A percentile compares a stretch with the other conserved stretches of the same genome.
Evolutionary conservation across 1,140 invertebrate genomes (phyloP).

Genomic region (Drosophila kanapiae): DNA sequence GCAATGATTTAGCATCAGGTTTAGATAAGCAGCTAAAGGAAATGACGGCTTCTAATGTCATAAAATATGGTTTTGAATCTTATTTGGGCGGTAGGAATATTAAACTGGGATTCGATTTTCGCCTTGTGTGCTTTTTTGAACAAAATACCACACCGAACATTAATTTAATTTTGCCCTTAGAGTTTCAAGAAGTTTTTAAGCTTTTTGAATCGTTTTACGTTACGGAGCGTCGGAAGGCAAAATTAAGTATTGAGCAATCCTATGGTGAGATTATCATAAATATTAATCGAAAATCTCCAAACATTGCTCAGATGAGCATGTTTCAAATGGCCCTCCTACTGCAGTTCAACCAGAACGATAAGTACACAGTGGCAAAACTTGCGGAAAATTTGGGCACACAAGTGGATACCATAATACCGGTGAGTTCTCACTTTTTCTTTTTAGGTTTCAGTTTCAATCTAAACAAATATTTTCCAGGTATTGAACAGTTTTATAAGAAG

Average conservation of each 20-base stretch:
- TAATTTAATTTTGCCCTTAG: slow-evolving; percentile 5
- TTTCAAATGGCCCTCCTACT: slow-evolving; percentile 33
- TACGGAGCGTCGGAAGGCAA: fast-evolving
- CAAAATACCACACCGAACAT: not conserved
- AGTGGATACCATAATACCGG: not conserved
- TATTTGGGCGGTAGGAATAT: not conserved
- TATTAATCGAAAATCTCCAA: not conserved
- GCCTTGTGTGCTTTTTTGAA: not conserved
- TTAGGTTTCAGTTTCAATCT: no score
- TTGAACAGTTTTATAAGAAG: not conserved
- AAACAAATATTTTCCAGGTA: not conserved
- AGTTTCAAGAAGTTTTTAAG: not conserved
- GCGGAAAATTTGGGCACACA: not conserved
- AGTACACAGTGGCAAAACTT: not conserved
- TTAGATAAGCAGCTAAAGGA: not conserved
- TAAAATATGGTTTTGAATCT: not conserved
- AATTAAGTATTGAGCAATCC: not conserved
- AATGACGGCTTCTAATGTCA: not conserved
- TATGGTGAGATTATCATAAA: slow-evolving; percentile 13
- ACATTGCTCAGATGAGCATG: not conserved
- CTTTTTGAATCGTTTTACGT: not conserved
- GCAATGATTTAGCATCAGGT: fast-evolving
- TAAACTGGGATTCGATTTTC: slow-evolving; percentile 12
- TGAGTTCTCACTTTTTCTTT: slow-evolving; percentile 1
- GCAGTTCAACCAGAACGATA: slow-evolving; percentile 21